Percentiles rank a stretch among this genome's conserved stretches.
Evolutionary conservation across 2,797 vertebrate species (phyloP).

Genomic region (Pseudochirops cupreus): DNA sequence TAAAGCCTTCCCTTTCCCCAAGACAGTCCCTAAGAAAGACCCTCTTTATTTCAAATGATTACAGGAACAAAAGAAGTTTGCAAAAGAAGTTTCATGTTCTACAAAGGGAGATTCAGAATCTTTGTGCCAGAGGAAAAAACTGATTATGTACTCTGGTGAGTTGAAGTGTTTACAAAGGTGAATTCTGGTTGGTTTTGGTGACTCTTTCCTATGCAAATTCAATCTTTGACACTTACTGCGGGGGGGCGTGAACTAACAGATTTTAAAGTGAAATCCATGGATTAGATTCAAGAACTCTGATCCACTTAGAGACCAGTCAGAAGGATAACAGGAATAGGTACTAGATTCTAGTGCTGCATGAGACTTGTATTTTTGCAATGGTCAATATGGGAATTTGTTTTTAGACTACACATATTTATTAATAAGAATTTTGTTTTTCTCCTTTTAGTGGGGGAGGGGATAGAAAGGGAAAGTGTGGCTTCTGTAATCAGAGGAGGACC

Average conservation of each 20-base stretch:
- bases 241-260: background rate
- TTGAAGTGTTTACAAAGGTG: background rate
- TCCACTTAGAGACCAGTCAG: background rate
- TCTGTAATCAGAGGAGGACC: background rate
- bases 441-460: background rate
- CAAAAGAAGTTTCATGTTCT: background rate
- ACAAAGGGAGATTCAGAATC: background rate
- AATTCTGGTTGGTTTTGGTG: background rate
- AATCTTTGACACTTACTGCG: background rate
- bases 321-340: background rate
- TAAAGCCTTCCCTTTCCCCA: background rate
- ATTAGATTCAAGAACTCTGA: background rate
- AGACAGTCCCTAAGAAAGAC: background rate
- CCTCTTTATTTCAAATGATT: background rate
- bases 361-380: background rate
- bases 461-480: background rate
- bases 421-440: background rate
- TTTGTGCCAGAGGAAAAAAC: background rate
- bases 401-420: background rate
- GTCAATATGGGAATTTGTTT: background rate
- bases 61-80: background rate
- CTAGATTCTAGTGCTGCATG: background rate
- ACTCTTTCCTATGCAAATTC: background rate
- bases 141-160: background rate
- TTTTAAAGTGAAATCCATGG: background rate